Base-by-base conservation (phyloP, 2,113 vertebrate species). In the Procavia capensis region DNA sequence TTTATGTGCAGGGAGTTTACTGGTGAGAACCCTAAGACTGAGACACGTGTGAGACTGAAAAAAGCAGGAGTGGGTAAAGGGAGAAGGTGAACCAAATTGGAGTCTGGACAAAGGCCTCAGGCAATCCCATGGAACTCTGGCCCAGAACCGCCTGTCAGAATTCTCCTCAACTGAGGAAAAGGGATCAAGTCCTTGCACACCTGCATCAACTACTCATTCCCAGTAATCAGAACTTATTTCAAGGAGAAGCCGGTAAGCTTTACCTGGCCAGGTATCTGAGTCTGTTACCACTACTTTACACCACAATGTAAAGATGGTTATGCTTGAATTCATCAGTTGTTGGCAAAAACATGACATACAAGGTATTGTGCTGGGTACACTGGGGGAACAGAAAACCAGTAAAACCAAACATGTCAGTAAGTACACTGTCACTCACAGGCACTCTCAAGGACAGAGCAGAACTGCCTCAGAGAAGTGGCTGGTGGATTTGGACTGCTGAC, bases 321-420 rank as follows among this genome's bases (percentile, higher is more conserved):
- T 76, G 14, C 39, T 85, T 59, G 24, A 81, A 81, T 91, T 39
- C 20, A 70, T n/a, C 47, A 70, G 39, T 50, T 59, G 66, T 70
- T 95, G 84, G 91, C 80, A 92, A 43, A 70, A 90, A 45, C 41
- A 79, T 24, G 27, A 79, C 83, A 72, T 88, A 57, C 22, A 88
- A 90, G 27, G 16, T 14, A 72, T 36, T 24, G 4, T 74, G 24
- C 79, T 76, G 29, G 19, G 24, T 36, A 54, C 50, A 54, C 9
- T 74, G 47, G 39, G 24, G 36, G 24, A 61, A 83, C 1, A 79
- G 9, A 54, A 54, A 54, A 7, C 50, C 11, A 10, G 11, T 16
- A 7, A 54, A 54, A 54, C 50, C 50, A 54, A 54, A 54, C 50
- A 10, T 14, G 11, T 54, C 17, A 16, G 11, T 54, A 14, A 54